Conservation (phyloP, 2,797 vertebrate species). For the Tragopan temminckii region DNA sequence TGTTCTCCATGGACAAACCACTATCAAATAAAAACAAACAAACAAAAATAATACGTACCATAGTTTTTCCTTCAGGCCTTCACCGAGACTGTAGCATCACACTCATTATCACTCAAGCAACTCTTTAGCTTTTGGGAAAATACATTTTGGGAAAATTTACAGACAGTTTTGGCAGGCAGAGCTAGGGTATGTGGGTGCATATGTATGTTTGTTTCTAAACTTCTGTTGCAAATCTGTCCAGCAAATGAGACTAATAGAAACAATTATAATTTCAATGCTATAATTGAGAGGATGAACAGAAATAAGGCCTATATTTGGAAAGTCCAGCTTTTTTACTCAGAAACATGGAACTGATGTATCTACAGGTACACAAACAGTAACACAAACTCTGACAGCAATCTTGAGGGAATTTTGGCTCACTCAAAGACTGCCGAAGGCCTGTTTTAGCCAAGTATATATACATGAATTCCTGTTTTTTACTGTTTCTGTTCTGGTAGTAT, state of each 20-base stretch:
- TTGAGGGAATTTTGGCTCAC: background rate
- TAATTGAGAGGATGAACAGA: background rate
- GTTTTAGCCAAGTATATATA: background rate
- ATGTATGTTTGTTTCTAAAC: background rate
- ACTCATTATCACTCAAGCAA: background rate
- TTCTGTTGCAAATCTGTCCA: background rate
- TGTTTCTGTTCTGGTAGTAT: background rate
- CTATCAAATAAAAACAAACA: too few species aligned
- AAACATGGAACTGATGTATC: background rate
- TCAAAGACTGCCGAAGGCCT: background rate
- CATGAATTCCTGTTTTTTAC: background rate
- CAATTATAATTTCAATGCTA: background rate
- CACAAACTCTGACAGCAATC: background rate
- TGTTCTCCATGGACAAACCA: rapidly evolving
- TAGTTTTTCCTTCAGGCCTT: background rate
- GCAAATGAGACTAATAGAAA: background rate
- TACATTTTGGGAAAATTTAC: background rate
- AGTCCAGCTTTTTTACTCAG: background rate
- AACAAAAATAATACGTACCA: background rate
- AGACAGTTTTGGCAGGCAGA: too few species aligned
- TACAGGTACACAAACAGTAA: background rate
- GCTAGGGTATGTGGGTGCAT: background rate
- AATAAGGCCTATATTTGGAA: background rate
- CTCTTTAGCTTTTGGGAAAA: background rate
- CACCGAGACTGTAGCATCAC: background rate